Base-by-base conservation (phyloP, 2,888 invertebrate species). In the Mechanitis mazaeus region DNA sequence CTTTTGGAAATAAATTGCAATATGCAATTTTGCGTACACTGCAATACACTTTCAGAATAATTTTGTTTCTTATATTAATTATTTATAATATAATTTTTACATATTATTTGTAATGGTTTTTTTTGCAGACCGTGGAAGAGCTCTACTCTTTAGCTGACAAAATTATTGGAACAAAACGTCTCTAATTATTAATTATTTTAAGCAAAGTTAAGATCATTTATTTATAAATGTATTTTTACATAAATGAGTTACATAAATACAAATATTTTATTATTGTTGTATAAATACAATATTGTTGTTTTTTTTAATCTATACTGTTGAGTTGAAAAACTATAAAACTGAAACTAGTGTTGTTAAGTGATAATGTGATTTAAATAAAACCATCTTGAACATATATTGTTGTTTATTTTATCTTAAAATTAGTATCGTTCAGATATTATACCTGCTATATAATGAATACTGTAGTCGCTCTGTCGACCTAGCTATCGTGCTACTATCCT, bases 71-170 rank as follows among this genome's bases (percentile, higher is more conserved):
- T 20, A 20, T 1, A 20, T 20, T 20, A 20, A 20, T 20, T 20
- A 20, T 20, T 20, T 20, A 1, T 20, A 20, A 20, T 20, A 20
- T 20, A 20, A 20, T 20, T 20, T 20, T 20, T 20, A 1, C 0
- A 20, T 20, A 20, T 20, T 20, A 20, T 20, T 20, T 20, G 20
- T 20, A 20, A 20, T 20, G 20, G 20, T 63, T 71, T 75, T 70
- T 70, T 72, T 91, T 91, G 56, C 90, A 94, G 94, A 93, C 92
- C 3, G 94, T 94, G 56, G 93, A 94, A 71, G 93, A 94, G 73
- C 86, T 94, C 71, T 94, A 94, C 76, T 80, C 86, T 11, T 81
- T 93, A 70, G 94, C 94, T 3, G 93, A 94, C 76, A 91, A 92
- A 77, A 93, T 94, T 55, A 92, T 93, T 60, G 93, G 90, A 71